Evolutionary conservation across 2,113 vertebrate species (phyloP).

Genomic region (Pteruthius melanotis): DNA sequence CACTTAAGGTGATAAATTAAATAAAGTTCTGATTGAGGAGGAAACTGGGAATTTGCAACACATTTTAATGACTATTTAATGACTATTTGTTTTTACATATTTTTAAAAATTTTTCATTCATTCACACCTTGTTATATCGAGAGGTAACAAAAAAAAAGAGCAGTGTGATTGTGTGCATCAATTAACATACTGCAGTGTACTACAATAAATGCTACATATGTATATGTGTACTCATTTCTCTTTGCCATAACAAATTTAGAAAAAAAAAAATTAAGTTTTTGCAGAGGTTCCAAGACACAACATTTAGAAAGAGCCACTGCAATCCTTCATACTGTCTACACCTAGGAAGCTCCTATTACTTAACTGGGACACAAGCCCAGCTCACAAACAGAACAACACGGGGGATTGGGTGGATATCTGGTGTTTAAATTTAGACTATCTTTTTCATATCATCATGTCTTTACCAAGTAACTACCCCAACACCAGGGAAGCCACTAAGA

Average conservation of each 20-base stretch:
- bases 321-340: neutral
- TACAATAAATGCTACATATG: neutral
- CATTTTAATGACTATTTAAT: neutral
- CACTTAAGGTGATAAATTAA: neutral
- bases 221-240: neutral
- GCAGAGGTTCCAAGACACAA: neutral
- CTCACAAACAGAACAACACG: neutral
- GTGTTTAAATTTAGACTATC: neutral
- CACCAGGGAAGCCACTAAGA: neutral
- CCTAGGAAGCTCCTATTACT: neutral
- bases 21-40: neutral
- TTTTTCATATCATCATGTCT: neutral
- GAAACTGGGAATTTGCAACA: neutral
- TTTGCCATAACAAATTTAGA: neutral
- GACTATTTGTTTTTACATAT: neutral
- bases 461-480: neutral
- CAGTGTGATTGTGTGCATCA: too few relatives aligned
- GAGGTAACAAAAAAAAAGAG: neutral
- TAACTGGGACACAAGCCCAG: neutral
- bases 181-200: neutral
- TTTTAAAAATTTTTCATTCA: neutral
- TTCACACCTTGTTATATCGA: neutral
- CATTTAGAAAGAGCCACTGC: neutral
- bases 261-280: neutral
- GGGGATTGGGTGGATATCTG: neutral